Evolutionary conservation across 2,797 vertebrate genomes (phyloP).

Genomic region (Eulemur albifrons): DNA sequence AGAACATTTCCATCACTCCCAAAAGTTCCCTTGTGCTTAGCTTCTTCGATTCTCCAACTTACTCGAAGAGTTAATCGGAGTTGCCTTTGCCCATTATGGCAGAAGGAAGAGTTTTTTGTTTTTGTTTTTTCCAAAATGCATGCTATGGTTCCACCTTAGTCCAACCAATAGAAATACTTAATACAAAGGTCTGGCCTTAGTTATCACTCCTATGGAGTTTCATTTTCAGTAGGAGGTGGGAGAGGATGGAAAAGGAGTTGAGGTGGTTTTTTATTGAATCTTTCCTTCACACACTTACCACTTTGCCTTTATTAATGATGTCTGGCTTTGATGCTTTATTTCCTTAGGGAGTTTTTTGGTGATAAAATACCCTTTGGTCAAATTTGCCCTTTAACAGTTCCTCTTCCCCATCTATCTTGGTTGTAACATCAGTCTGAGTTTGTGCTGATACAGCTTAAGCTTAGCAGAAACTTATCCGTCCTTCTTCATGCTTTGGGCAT

Average conservation of each 20-base stretch:
- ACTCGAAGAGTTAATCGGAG: background rate
- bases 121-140: background rate
- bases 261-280: conserved; percentile 9
- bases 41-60: background rate
- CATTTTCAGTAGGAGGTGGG: background rate
- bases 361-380: background rate
- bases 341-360: background rate
- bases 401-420: background rate
- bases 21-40: background rate
- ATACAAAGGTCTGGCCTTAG: background rate
- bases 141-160: background rate
- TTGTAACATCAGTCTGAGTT: background rate
- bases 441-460: background rate
- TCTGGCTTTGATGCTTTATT: background rate
- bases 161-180: background rate
- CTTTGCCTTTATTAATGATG: background rate
- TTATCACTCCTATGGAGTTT: background rate
- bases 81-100: background rate
- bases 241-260: background rate
- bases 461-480: conserved; percentile 6
- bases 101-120: background rate
- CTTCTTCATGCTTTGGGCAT: background rate
- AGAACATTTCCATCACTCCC: background rate
- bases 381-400: background rate
- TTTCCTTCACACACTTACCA: background rate